A percentile compares a stretch with the other conserved stretches of the same genome.
phyloP scores from a whole-genome alignment of 2,113 vertebrate species.

The Eudyptes chrysolophus region DNA sequence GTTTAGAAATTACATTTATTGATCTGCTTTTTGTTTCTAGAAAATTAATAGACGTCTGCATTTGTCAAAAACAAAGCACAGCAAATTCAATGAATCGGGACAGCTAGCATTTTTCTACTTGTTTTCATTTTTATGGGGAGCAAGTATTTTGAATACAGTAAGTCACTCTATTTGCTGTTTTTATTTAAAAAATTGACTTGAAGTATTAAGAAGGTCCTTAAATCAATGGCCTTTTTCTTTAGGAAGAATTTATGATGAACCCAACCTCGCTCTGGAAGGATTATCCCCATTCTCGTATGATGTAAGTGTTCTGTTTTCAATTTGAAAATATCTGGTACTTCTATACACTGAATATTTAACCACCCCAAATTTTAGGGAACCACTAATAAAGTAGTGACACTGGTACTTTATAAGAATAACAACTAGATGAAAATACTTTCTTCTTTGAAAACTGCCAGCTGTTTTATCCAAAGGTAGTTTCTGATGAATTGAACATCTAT shows the following conservation, averaged over 20 bases:
- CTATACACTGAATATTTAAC: not conserved
- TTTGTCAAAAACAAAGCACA: constrained; percentile 86
- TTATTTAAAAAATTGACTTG: not conserved
- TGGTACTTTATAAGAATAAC: not conserved
- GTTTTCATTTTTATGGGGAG: constrained; percentile 84
- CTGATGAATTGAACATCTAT: not conserved
- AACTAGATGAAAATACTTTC: not conserved
- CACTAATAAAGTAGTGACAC: not conserved
- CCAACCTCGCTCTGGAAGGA: constrained; percentile 83
- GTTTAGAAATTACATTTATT: not conserved
- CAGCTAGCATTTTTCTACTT: constrained; percentile 85
- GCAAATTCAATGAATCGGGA: constrained; percentile 87
- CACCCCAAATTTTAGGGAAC: not conserved
- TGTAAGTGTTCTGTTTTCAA: constrained; percentile 72
- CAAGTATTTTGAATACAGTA: constrained; percentile 84
- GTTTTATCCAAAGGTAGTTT: not conserved
- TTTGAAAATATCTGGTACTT: not conserved
- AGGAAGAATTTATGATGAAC: constrained; percentile 84
- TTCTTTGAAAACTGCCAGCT: not conserved
- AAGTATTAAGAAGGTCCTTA: not conserved
- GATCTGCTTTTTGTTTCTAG: constrained; percentile 61
- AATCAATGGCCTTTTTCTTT: not conserved
- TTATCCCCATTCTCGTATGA: constrained; percentile 83
- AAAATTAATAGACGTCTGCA: constrained; percentile 84
- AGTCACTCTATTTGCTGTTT: not conserved